These are phyloP conservation scores for Chrysolina haemoptera DNA, from an alignment of 2,888 invertebrate genomes.

Conservation along the genomic window DNA sequence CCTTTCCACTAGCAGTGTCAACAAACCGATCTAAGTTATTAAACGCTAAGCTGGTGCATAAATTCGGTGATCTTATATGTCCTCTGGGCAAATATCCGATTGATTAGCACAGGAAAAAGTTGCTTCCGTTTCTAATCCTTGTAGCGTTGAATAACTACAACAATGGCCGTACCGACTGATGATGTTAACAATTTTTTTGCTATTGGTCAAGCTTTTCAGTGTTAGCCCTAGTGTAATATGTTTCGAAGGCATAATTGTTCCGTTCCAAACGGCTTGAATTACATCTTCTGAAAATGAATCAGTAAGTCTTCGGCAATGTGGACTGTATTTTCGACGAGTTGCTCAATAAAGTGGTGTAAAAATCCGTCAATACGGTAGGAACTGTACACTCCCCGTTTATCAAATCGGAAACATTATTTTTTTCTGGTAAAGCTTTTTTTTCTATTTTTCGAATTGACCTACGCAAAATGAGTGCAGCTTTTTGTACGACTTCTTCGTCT, in stretches of 20 bases:
- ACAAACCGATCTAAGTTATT: conserved; percentile 47
- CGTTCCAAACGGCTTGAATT: background rate
- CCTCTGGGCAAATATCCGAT: too few species aligned
- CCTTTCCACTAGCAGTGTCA: conserved; percentile 42
- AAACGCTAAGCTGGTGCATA: conserved; percentile 20
- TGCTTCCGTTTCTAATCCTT: conserved; percentile 1
- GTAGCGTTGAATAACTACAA: background rate
- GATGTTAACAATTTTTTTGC: background rate
- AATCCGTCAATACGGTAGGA: background rate
- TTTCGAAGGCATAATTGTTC: background rate
- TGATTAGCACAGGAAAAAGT: background rate
- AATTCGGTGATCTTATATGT: conserved; percentile 1
- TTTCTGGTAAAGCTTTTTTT: background rate
- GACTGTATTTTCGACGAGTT: background rate
- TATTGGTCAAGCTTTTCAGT: background rate
- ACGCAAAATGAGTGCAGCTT: background rate
- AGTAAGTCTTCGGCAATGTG: background rate
- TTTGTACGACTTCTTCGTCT: background rate
- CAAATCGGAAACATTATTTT: background rate
- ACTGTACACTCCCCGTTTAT: background rate
- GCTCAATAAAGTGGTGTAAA: background rate
- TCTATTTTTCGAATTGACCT: background rate
- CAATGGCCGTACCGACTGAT: background rate
- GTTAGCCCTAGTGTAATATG: background rate
- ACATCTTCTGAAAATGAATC: background rate